phyloP scores from a whole-genome alignment of 2,797 vertebrate species.

The Acanthiza pusilla region DNA sequence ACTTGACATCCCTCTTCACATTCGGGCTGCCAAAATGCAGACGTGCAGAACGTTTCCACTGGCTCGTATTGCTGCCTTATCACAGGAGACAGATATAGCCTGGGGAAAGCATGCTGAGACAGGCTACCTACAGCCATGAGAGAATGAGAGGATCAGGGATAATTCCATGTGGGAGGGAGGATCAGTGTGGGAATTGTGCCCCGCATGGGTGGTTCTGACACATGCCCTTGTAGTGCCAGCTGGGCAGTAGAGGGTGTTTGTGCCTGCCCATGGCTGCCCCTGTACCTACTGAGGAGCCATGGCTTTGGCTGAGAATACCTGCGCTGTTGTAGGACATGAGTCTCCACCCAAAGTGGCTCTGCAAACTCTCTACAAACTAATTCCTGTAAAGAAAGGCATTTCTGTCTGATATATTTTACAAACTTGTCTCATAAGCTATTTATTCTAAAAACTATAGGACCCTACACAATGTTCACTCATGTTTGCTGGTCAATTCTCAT shows the following conservation, averaged over 20 bases:
- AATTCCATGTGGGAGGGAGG: neutral
- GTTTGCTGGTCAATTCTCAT: neutral
- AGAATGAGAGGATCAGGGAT: neutral
- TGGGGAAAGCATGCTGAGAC: neutral
- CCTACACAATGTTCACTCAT: neutral
- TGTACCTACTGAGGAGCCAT: neutral
- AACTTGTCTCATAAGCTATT: neutral
- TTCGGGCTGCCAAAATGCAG: conserved; percentile 21
- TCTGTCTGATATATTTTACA: neutral
- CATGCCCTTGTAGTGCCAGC: no score
- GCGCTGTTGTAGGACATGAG: neutral
- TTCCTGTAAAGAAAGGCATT: neutral
- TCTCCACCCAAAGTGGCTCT: neutral
- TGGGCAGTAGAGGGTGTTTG: neutral
- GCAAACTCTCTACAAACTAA: neutral
- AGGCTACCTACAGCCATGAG: neutral
- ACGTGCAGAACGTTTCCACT: conserved; percentile 1
- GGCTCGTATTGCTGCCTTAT: neutral
- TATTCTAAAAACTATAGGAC: neutral
- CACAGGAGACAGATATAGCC: conserved; percentile 14
- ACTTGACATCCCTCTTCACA: neutral
- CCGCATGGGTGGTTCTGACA: neutral
- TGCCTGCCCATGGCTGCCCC: neutral
- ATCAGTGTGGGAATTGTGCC: neutral
- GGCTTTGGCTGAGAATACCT: neutral